Evolutionary conservation across 1,140 invertebrate genomes (phyloP), one percentile per base, ranked within the genome.

Genomic region (Anagrus nilaparvatae): DNA sequence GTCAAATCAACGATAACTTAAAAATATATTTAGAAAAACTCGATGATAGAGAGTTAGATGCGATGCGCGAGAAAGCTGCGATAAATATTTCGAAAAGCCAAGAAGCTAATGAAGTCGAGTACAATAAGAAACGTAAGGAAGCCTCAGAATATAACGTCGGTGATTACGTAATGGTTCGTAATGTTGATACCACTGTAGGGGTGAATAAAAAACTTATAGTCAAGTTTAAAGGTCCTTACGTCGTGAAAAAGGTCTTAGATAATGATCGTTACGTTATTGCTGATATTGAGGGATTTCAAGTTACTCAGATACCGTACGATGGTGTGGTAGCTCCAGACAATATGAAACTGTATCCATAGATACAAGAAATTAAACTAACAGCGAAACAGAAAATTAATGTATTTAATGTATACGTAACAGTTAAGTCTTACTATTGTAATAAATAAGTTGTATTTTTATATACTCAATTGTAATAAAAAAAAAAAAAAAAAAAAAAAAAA

Each of bases 81-180:
- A 25, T 4, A 13, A 19, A 16, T 10, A 21, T 21, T n/a, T 28
- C 2, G 19, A 25, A 19, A 13, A 16, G 40, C n/a, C 5, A 31
- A 29, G 20, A 39, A 8, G 18, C 40, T 7, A 14, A 35, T 5
- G 7, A 25, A 19, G 4, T 20, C 5, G n/a, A 3, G 4, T 49
- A 49, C 28, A 39, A 54, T 40, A 46, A 42, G 28, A 46, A 44
- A 18, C 39, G 39, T 4, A 50, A 49, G 43, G 10, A 3, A n/a
- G 5, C 48, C 0, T 35, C 14, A 1, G 19, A 10, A 4, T 54
- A 51, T 46, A 38, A 44, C 6, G 21, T 31, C 1, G 53, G 47
- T 13, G 50, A 59, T 39, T 50, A 48, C 3, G 48, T 59, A 0
- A 38, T 54, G 28, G 46, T 55, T 13, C 39, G 45, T 39, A 53